Conservation (phyloP, 35 echinoderm and acorn worm species). For the Ophioderma brevispina region DNA sequence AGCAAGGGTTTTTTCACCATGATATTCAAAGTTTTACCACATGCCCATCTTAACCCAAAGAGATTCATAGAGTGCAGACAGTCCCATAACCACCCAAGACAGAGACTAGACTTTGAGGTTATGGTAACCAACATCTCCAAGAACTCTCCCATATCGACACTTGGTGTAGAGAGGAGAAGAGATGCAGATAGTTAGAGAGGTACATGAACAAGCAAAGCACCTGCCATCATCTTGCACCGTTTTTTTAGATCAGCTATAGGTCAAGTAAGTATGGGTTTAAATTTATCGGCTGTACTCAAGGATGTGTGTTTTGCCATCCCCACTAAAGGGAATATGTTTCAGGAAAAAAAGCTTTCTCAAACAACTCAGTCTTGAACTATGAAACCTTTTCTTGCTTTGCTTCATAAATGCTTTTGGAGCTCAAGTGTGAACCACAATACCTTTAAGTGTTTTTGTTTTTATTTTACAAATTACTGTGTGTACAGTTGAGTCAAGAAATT, state of each 20-base stretch:
- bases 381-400: too few species aligned
- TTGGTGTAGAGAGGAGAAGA: not conserved
- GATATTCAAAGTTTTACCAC: not conserved
- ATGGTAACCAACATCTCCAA: too few species aligned
- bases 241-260: slow-evolving; percentile 6
- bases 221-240: not conserved
- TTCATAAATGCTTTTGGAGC: too few species aligned
- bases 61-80: not conserved
- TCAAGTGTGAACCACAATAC: too few species aligned
- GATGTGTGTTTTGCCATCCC: too few species aligned
- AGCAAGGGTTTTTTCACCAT: not conserved
- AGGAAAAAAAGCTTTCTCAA: too few species aligned
- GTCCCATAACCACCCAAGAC: not conserved
- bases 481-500: too few species aligned
- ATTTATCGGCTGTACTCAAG: too few species aligned
- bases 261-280: not conserved
- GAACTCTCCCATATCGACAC: not conserved
- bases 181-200: not conserved
- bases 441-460: too few species aligned
- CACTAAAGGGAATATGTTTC: too few species aligned
- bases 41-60: not conserved
- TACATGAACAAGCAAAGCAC: not conserved
- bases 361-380: too few species aligned
- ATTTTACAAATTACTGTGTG: too few species aligned
- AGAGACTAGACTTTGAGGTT: slow-evolving; percentile 30